phyloP scores from a whole-genome alignment of 2,113 vertebrate genomes.

The Malurus elegans region DNA sequence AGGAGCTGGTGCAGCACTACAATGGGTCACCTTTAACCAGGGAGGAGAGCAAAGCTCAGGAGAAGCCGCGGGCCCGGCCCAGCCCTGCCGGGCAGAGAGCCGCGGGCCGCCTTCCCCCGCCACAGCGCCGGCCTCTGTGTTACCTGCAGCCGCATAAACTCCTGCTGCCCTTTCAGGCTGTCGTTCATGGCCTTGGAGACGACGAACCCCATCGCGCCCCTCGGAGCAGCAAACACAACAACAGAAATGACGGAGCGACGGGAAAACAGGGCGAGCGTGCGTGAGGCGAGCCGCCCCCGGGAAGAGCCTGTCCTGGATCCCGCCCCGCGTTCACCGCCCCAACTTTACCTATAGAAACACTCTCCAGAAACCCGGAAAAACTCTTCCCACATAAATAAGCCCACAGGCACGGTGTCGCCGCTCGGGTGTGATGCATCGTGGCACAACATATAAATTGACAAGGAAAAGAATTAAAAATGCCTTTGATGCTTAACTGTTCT shows the following conservation, averaged over 20 bases:
- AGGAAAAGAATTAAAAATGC: not conserved
- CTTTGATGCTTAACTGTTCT: fast-evolving
- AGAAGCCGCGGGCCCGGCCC: not conserved
- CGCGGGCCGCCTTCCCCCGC: not conserved
- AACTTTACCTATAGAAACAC: fast-evolving
- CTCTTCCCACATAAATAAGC: fast-evolving
- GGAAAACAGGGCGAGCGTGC: fast-evolving
- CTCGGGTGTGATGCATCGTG: fast-evolving
- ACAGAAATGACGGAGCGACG: fast-evolving
- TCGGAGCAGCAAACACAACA: not conserved
- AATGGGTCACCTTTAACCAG: fast-evolving
- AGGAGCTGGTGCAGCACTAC: fast-evolving
- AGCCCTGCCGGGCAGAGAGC: fast-evolving
- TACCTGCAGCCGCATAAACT: slow-evolving; percentile 88
- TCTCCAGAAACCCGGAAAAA: not conserved
- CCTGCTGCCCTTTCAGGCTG: slow-evolving; percentile 82
- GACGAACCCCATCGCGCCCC: slow-evolving; percentile 78
- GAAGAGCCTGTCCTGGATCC: not conserved
- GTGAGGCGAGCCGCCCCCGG: not conserved
- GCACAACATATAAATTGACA: not conserved
- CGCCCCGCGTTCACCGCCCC: too few species aligned
- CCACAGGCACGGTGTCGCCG: not conserved
- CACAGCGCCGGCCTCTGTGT: not conserved
- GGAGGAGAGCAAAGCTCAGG: fast-evolving
- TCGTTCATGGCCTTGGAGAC: slow-evolving; percentile 82